phyloP scores from a whole-genome alignment of 2,113 vertebrate genomes.

The Eublepharis macularius region DNA sequence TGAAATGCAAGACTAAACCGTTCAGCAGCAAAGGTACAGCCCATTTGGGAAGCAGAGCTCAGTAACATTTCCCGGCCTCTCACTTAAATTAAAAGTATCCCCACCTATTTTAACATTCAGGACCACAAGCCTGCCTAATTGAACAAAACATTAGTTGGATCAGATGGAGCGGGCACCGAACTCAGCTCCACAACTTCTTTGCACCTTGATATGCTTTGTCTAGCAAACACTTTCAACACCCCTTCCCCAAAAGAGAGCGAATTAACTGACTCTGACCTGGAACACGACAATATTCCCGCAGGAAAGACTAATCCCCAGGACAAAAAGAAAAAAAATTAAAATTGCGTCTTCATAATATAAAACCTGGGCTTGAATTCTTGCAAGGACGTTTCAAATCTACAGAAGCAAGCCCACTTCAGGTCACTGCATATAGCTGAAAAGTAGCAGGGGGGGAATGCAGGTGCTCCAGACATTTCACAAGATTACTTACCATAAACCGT shows the following conservation, averaged over 20 bases:
- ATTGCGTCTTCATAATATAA: background rate
- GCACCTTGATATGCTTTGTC: background rate
- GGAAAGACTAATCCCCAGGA: background rate
- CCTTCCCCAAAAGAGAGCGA: background rate
- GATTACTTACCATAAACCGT: slow-evolving; percentile 54
- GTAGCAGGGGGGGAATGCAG: rapidly evolving
- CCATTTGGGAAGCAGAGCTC: background rate
- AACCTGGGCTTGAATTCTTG: background rate
- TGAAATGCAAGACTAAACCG: background rate
- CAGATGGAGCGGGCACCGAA: no score
- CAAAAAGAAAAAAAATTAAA: background rate
- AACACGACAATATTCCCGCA: background rate
- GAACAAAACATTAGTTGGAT: background rate
- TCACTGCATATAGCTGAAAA: background rate
- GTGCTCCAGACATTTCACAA: slow-evolving; percentile 38
- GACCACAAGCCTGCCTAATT: background rate
- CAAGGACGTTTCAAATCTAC: background rate
- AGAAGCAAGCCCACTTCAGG: rapidly evolving
- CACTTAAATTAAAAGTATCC: background rate
- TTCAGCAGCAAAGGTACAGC: background rate
- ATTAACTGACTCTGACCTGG: background rate
- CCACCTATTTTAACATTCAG: background rate
- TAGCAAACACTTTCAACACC: no score
- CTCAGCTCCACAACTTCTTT: no score
- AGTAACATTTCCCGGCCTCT: background rate